Evolutionary conservation across 2,797 vertebrate species (phyloP).

Genomic region (Enteromius mattozi): DNA sequence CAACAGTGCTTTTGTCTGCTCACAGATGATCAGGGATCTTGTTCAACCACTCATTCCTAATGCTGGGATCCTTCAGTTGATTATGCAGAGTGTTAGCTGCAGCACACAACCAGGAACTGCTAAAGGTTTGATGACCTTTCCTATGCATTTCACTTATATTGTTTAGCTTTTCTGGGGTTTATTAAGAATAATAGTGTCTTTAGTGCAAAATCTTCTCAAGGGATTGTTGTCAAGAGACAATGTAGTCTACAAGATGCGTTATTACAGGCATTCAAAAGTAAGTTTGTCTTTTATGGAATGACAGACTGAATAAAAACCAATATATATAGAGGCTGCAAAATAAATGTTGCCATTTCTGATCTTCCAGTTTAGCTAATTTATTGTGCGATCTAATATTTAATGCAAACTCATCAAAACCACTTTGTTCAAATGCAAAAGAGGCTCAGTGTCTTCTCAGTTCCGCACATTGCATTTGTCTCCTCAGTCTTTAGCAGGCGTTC

Average conservation of each 20-base stretch:
- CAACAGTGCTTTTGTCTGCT: neutral
- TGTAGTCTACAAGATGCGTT: neutral
- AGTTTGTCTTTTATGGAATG: neutral
- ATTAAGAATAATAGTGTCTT: neutral
- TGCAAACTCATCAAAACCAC: neutral
- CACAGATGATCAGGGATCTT: slow-evolving; percentile 3
- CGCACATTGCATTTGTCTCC: neutral
- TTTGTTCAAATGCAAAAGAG: neutral
- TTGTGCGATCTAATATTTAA: neutral
- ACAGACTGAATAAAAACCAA: neutral
- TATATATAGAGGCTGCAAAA: neutral
- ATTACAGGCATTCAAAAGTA: neutral
- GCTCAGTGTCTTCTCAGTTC: neutral
- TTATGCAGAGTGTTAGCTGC: neutral
- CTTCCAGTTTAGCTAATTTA: neutral
- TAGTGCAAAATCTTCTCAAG: neutral
- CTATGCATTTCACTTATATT: neutral
- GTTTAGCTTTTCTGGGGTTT: neutral
- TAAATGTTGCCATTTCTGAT: neutral
- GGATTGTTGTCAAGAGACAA: neutral
- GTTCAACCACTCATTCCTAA: neutral
- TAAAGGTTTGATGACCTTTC: slow-evolving; percentile 2
- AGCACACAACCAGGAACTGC: neutral
- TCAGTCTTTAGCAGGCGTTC: neutral
- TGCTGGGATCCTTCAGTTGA: neutral